Base-by-base conservation (phyloP, 2,797 vertebrate species). In the Microtus agrestis region DNA sequence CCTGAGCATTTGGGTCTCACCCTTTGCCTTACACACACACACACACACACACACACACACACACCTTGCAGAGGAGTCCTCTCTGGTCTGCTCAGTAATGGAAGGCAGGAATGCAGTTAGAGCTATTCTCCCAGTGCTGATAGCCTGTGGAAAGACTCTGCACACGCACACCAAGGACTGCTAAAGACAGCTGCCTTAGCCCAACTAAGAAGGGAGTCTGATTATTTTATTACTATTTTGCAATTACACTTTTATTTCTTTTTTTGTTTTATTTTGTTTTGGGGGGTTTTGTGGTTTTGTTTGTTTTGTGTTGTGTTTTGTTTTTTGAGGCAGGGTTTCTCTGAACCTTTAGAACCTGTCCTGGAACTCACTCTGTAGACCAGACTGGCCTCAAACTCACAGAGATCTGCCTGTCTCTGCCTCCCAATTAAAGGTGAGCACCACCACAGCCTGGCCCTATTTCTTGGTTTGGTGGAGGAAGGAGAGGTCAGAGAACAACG, bases 101-200 rank as follows among this genome's bases (percentile, higher is more conserved):
- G 77, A 90, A 82, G 84, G 40, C 63, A 51, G 88, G 46, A 76
- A 89, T 67, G 82, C 37, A 0, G 34, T 46, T 43, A 65, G 82
- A 67, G 80, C 71, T 40, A 56, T 91, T 91, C 46, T 54, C 67
- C 61, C 81, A 29, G 79, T 25, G 94, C 65, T 86, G 76, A 73
- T 79, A 31, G 37, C 51, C 81, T 51, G 51, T 10, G 5, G 91
- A 73, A 67, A 65, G 84, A 81, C 40, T 43, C n/a, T 1, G 15
- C 0, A 2, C 46, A 40, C 65, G 6, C 74, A 77, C 51, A 67
- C 71, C 88, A 82, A 90, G 37, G 69, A 67, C 84, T 54, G 37
- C 85, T 46, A 67, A 80, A 80, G 51, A 4, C 48, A 7, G 54
- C 54, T 27, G 25, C 9, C 46, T 34, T 54, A 43, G n/a, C 21